Evolutionary conservation across 2,797 vertebrate genomes (phyloP).

Genomic region (Euphonia xanthogaster): DNA sequence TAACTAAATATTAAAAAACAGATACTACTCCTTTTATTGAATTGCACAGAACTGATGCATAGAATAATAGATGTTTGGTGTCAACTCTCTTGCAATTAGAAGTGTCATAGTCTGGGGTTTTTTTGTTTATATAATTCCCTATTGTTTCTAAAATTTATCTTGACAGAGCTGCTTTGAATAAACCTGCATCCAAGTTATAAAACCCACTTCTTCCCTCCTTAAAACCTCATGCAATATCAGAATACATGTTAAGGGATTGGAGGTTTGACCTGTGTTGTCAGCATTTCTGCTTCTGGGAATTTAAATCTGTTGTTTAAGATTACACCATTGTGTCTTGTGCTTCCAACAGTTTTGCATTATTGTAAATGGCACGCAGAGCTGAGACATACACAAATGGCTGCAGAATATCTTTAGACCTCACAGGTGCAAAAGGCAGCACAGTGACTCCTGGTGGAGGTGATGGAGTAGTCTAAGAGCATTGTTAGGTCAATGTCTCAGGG

Average conservation of each 20-base stretch:
- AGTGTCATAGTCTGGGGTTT: not conserved
- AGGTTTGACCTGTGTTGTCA: not conserved
- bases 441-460: not conserved
- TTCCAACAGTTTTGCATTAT: not conserved
- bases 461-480: not conserved
- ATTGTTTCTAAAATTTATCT: not conserved
- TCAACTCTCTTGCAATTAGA: not conserved
- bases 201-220: not conserved
- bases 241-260: accelerated
- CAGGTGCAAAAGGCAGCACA: not conserved
- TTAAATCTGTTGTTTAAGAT: not conserved
- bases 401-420: not conserved
- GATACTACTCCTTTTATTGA: not conserved
- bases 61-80: not conserved
- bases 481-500: not conserved
- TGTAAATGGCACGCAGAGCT: not conserved
- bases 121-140: not conserved
- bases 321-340: not conserved
- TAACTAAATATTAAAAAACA: not conserved
- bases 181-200: not conserved
- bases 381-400: not conserved
- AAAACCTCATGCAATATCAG: not conserved
- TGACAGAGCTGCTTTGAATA: not conserved
- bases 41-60: not conserved
- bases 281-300: not conserved